Conservation (phyloP, 2,113 vertebrate species). For the Plecotus auritus region DNA sequence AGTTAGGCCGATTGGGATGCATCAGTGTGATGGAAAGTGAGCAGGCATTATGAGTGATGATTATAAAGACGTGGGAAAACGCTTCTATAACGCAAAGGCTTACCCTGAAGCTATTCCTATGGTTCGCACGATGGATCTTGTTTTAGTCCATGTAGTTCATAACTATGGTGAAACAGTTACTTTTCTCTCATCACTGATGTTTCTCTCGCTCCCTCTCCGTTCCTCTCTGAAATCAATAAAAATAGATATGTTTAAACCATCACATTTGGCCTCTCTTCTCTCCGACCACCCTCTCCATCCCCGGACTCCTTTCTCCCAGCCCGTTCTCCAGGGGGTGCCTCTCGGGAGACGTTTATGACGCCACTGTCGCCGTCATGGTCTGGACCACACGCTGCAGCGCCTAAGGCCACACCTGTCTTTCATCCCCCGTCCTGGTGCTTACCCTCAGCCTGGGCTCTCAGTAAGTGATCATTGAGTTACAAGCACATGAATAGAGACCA, state of each 20-base stretch:
- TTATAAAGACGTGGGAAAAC: background rate
- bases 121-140: too few relatives aligned
- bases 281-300: fast-evolving
- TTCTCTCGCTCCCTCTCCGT: too few relatives aligned
- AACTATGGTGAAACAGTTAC: too few relatives aligned
- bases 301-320: background rate
- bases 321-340: fast-evolving
- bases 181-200: too few relatives aligned
- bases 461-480: background rate
- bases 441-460: background rate
- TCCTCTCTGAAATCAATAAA: too few relatives aligned
- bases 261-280: background rate
- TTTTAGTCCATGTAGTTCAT: too few relatives aligned
- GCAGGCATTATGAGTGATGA: background rate
- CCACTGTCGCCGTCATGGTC: too few relatives aligned
- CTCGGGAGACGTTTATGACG: background rate
- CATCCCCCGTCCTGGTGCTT: too few relatives aligned
- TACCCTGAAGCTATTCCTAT: background rate
- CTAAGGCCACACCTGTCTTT: background rate
- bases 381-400: fast-evolving
- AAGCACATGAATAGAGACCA: background rate
- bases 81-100: background rate
- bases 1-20: background rate
- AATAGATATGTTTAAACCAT: background rate
- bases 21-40: background rate